Percentiles rank a stretch among this genome's conserved stretches.
Evolutionary conservation across 2,113 vertebrate species (phyloP).

Genomic region (Odontophorus gujanensis): DNA sequence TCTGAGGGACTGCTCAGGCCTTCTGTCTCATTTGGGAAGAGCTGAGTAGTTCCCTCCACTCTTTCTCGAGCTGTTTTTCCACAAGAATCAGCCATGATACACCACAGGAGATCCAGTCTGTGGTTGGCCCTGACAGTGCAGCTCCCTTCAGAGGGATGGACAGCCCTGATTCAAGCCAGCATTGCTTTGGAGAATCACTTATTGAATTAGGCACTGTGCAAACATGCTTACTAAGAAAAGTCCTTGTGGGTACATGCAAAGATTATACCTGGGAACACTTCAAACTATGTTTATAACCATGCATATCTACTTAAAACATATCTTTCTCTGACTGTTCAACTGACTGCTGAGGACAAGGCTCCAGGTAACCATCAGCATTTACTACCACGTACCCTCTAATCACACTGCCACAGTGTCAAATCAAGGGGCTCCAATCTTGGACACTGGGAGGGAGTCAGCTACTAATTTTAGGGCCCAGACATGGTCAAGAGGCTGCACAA

Average conservation of each 20-base stretch:
- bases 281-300: rapidly evolving
- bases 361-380: background rate
- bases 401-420: background rate
- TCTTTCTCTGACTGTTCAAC: background rate
- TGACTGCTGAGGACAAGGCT: background rate
- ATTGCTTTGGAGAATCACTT: background rate
- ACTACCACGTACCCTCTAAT: background rate
- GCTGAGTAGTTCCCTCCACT: background rate
- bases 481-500: background rate
- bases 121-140: background rate
- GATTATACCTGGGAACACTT: background rate
- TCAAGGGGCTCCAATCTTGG: background rate
- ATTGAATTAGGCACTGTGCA: rapidly evolving
- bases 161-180: rapidly evolving
- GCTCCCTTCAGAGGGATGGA: background rate
- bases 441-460: background rate
- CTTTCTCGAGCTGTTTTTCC: rapidly evolving
- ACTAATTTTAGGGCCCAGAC: background rate
- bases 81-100: rapidly evolving
- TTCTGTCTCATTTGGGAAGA: background rate
- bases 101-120: rapidly evolving
- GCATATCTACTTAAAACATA: background rate
- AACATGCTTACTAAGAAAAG: background rate
- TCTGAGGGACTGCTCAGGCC: background rate
- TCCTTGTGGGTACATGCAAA: rapidly evolving